Conservation (phyloP, 2,888 invertebrate genomes). For the Limnephilus rhombicus region DNA sequence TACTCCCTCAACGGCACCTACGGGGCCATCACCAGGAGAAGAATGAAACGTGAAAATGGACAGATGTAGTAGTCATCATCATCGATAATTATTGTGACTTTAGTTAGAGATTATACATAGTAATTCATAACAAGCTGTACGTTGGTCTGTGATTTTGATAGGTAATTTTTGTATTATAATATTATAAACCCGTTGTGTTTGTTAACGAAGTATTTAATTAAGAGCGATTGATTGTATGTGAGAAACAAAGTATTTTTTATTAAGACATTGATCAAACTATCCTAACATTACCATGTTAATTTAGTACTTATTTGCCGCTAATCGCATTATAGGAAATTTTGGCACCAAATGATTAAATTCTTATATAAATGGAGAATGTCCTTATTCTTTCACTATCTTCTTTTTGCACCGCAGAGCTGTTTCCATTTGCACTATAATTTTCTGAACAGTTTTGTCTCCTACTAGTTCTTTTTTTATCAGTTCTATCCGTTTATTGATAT, state of each 20-base stretch:
- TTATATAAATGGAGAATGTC: background rate
- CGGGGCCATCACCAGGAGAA: constrained; percentile 66
- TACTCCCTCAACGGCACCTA: constrained; percentile 73
- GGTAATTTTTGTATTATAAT: background rate
- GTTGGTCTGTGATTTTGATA: background rate
- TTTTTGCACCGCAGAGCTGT: too few species aligned
- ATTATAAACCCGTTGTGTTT: background rate
- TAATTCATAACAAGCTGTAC: background rate
- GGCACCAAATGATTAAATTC: background rate
- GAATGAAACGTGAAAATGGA: background rate
- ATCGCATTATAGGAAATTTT: background rate
- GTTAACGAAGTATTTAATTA: constrained; percentile 9
- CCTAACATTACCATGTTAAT: background rate
- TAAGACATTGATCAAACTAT: background rate
- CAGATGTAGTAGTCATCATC: background rate
- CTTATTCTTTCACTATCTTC: too few species aligned
- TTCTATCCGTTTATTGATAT: background rate
- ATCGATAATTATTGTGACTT: background rate
- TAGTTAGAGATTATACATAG: background rate
- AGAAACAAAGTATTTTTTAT: background rate
- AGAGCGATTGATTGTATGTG: background rate
- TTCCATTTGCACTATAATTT: background rate
- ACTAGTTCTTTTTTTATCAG: background rate
- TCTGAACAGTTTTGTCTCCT: background rate
- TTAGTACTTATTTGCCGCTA: background rate